Conservation (phyloP, 1,140 invertebrate species). For the Sitophilus oryzae region DNA sequence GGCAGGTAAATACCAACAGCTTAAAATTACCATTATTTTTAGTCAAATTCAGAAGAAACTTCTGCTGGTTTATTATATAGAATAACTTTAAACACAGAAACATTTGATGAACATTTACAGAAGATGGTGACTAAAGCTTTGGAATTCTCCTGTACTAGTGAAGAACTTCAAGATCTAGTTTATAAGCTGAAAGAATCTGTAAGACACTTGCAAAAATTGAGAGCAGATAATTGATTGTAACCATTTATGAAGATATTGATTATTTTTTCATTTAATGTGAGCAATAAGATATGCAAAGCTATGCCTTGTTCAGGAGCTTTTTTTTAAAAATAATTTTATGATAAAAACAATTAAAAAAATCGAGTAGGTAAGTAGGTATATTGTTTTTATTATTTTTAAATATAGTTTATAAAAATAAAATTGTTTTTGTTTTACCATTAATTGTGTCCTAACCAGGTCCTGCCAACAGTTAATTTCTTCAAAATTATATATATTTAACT, state of each 20-base stretch:
- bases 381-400: too few relatives aligned
- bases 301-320: too few relatives aligned
- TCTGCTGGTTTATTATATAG: conserved; percentile 44
- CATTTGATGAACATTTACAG: conserved; percentile 43
- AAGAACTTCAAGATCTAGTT: conserved; percentile 61
- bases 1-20: too few relatives aligned
- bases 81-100: conserved; percentile 43
- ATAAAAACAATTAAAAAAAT: too few relatives aligned
- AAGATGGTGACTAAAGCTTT: conserved; percentile 45
- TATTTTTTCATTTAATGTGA: not conserved
- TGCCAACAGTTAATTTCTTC: too few relatives aligned
- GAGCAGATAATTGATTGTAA: conserved; percentile 19
- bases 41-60: conserved; percentile 45
- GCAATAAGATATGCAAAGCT: not conserved
- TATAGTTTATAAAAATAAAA: too few relatives aligned
- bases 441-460: too few relatives aligned
- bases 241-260: not conserved
- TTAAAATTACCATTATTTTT: too few relatives aligned
- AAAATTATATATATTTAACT: too few relatives aligned
- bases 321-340: too few relatives aligned
- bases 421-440: too few relatives aligned
- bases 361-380: too few relatives aligned
- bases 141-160: conserved; percentile 54
- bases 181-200: conserved; percentile 60
- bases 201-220: conserved; percentile 54